Percentiles rank a stretch among this genome's conserved stretches.
Conservation (phyloP, 2,888 invertebrate genomes). For the Gymnosoma rotundatum region DNA sequence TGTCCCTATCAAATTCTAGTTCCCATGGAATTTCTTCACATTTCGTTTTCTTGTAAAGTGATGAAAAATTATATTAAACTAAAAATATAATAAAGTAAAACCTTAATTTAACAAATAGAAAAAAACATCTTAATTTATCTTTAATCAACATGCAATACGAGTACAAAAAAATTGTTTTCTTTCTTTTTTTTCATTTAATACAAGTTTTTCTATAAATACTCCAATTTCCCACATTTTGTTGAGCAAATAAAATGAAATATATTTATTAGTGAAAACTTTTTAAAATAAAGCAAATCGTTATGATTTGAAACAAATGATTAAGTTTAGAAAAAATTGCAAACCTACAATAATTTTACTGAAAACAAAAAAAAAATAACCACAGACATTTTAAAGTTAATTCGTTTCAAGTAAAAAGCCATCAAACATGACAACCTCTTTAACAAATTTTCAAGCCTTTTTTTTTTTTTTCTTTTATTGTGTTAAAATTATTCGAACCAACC, state of each 20-base stretch:
- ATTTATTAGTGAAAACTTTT: constrained; percentile 45
- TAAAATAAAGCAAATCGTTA: constrained; percentile 46
- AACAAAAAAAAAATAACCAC: too few species aligned
- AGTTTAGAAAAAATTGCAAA: constrained; percentile 7
- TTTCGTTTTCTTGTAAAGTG: constrained; percentile 7
- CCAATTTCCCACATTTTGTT: constrained; percentile 67
- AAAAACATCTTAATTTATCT: constrained; percentile 47
- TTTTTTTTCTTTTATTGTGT: constrained; percentile 36
- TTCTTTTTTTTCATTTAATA: constrained; percentile 16
- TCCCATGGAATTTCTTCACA: constrained; percentile 30
- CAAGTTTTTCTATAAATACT: constrained; percentile 47
- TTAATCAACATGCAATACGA: constrained; percentile 65
- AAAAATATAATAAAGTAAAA: not conserved
- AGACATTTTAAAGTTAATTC: not conserved
- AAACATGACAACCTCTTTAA: constrained; percentile 64
- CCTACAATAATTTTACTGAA: constrained; percentile 7
- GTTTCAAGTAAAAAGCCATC: constrained; percentile 45
- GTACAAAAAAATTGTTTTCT: constrained; percentile 33
- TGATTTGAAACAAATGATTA: constrained; percentile 62
- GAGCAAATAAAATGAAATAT: constrained; percentile 33
- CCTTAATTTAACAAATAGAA: constrained; percentile 30
- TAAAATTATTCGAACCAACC: constrained; percentile 8
- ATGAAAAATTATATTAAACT: constrained; percentile 25
- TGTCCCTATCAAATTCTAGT: constrained; percentile 1
- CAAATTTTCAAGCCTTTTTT: constrained; percentile 12